Evolutionary conservation across 2,797 vertebrate species (phyloP).

Genomic region (Neosalanx taihuensis): DNA sequence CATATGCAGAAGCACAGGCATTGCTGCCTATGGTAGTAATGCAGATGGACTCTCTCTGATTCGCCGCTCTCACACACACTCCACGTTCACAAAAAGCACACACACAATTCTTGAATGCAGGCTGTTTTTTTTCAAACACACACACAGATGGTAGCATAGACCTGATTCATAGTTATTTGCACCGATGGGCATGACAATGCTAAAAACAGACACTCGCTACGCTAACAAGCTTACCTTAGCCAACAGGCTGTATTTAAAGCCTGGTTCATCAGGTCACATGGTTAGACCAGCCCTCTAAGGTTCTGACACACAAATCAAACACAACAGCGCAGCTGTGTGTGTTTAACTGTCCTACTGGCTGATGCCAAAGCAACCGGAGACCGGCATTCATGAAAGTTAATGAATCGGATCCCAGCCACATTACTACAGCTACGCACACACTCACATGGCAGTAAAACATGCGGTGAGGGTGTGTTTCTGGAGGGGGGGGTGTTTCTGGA

Average conservation of each 20-base stretch:
- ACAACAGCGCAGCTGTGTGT: background rate
- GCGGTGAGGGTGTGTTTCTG: too few relatives aligned
- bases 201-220: too few relatives aligned
- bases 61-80: background rate
- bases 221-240: background rate
- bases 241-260: background rate
- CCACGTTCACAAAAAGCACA: background rate
- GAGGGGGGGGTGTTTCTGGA: background rate
- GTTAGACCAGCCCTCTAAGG: too few relatives aligned
- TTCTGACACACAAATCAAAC: too few relatives aligned
- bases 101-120: background rate
- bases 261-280: background rate
- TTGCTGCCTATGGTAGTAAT: background rate
- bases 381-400: slow-evolving; percentile 41
- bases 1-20: background rate
- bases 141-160: background rate
- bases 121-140: background rate
- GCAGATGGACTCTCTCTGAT: background rate
- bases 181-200: too few relatives aligned
- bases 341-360: slow-evolving; percentile 16
- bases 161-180: background rate
- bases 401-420: slow-evolving; percentile 36
- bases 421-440: slow-evolving; percentile 18
- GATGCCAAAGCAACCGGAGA: slow-evolving; percentile 42
- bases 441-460: background rate